Conservation (phyloP, 2,113 vertebrate genomes). For the Onychorhynchus coronatus region DNA sequence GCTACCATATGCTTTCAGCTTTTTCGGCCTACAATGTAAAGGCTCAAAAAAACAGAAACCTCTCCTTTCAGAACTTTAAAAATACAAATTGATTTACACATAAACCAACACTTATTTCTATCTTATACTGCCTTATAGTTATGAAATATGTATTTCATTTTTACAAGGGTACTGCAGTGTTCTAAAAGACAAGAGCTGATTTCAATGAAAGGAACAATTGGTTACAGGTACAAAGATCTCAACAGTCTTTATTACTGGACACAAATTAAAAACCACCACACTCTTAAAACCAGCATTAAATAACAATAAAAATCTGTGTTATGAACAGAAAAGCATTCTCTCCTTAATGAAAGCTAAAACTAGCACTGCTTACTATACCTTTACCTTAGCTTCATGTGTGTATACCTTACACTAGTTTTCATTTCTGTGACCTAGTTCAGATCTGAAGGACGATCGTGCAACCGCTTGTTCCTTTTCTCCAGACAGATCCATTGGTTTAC, state of each 20-base stretch:
- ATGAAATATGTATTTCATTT: neutral
- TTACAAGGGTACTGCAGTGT: neutral
- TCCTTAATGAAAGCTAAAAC: neutral
- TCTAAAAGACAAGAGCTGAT: neutral
- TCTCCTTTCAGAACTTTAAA: neutral
- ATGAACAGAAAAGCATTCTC: neutral
- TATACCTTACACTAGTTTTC: neutral
- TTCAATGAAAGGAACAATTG: neutral
- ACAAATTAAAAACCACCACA: slow-evolving; percentile 16
- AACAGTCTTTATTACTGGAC: neutral
- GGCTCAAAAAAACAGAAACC: neutral
- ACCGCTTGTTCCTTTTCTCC: neutral
- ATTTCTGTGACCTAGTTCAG: neutral
- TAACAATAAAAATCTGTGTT: neutral
- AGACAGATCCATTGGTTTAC: neutral
- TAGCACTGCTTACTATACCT: neutral
- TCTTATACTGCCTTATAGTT: neutral
- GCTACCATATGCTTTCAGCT: slow-evolving; percentile 59
- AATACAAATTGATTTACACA: neutral
- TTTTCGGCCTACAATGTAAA: slow-evolving; percentile 24
- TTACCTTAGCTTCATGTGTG: neutral
- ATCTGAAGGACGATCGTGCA: neutral
- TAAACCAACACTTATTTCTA: neutral
- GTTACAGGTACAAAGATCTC: neutral
- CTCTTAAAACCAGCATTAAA: neutral